Conservation (phyloP, 2,113 vertebrate genomes). For the Menura novaehollandiae region DNA sequence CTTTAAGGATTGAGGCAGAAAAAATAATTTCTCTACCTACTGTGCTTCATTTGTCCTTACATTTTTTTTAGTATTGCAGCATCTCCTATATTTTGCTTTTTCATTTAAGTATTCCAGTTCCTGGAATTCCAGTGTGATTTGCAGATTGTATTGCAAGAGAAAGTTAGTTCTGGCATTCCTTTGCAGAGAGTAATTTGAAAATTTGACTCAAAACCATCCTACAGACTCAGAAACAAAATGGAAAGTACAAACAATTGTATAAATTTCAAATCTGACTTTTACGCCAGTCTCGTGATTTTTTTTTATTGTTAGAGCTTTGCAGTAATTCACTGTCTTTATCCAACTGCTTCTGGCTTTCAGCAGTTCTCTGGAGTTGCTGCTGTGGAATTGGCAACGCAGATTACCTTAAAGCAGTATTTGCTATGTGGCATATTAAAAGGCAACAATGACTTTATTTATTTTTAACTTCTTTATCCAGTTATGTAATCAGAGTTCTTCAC, state of each 20-base stretch:
- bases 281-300: background rate
- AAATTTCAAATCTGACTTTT: background rate
- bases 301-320: background rate
- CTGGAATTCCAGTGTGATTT: constrained; percentile 2
- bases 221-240: background rate
- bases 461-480: background rate
- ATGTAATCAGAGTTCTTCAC: background rate
- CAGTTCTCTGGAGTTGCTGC: background rate
- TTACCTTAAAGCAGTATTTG: background rate
- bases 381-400: background rate
- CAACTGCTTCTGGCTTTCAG: background rate
- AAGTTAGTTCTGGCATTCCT: constrained; percentile 51
- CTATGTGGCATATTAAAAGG: background rate
- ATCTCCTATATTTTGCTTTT: constrained; percentile 6
- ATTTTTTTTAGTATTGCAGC: background rate
- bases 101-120: constrained; percentile 32
- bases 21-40: background rate
- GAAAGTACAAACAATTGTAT: background rate
- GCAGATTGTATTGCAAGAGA: constrained; percentile 25
- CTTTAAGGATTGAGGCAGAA: background rate
- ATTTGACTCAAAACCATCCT: background rate
- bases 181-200: background rate
- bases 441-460: background rate
- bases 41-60: background rate
- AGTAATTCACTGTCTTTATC: background rate